Percentiles rank a stretch among this genome's conserved stretches.
Evolutionary conservation across 2,888 invertebrate species (phyloP).

Genomic region (Epistrophe grossulariae): DNA sequence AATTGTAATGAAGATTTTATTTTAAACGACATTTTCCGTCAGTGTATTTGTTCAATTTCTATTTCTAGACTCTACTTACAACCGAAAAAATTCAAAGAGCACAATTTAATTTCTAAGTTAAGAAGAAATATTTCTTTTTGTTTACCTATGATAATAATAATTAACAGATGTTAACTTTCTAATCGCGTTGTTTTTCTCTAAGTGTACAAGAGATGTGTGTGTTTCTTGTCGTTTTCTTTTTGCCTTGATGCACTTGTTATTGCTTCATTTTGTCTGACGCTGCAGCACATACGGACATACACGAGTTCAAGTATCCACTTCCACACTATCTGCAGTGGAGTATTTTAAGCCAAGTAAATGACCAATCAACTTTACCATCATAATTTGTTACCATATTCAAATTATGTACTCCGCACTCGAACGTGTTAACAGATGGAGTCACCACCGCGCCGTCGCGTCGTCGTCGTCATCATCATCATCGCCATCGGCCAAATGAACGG

Average conservation of each 20-base stretch:
- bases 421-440: constrained; percentile 75
- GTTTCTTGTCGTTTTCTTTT: constrained; percentile 10
- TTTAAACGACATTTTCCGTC: too few relatives aligned
- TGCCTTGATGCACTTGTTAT: constrained; percentile 69
- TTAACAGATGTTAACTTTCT: constrained; percentile 2
- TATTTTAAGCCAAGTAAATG: constrained; percentile 70
- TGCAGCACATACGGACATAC: constrained; percentile 7
- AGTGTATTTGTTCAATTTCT: too few relatives aligned
- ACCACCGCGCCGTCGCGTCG: not conserved
- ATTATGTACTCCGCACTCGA: constrained; percentile 69
- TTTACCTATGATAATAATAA: not conserved
- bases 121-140: not conserved
- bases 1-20: too few relatives aligned
- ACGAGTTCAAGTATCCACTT: not conserved
- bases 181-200: not conserved
- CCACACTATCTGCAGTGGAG: constrained; percentile 24
- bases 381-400: constrained; percentile 76
- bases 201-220: constrained; percentile 40
- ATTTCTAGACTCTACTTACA: too few relatives aligned
- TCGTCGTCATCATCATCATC: not conserved
- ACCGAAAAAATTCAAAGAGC: too few relatives aligned
- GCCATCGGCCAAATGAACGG: constrained; percentile 2
- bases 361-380: constrained; percentile 73
- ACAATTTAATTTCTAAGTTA: not conserved
- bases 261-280: constrained; percentile 68